Evolutionary conservation across 2,113 vertebrate genomes (phyloP).

Genomic region (Cromileptes altivelis): DNA sequence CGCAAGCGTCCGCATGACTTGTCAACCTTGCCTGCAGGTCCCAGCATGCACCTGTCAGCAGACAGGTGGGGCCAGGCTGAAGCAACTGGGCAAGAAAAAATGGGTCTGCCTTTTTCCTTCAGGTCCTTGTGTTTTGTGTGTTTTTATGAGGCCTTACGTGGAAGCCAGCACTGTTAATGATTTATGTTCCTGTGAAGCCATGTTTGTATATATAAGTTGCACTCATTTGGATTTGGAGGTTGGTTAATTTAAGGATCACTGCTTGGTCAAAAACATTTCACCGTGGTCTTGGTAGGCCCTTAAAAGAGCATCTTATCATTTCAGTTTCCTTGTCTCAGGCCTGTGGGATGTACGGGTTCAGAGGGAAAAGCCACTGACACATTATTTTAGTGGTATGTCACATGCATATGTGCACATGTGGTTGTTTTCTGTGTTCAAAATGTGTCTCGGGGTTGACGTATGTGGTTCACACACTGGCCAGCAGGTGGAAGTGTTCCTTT

Average conservation of each 20-base stretch:
- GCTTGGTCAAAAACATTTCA: slow-evolving; percentile 19
- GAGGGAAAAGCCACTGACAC: slow-evolving; percentile 10
- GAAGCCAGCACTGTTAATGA: slow-evolving; percentile 59
- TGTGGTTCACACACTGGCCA: slow-evolving; percentile 30
- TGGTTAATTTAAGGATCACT: slow-evolving; percentile 25
- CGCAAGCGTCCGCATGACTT: slow-evolving; percentile 45
- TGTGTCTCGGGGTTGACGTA: not conserved
- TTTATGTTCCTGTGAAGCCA: slow-evolving; percentile 36
- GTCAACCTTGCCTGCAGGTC: slow-evolving; percentile 48
- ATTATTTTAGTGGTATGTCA: slow-evolving; percentile 12
- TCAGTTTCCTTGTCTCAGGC: slow-evolving; percentile 32
- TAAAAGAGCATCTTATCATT: not conserved
- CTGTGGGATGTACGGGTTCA: slow-evolving; percentile 24
- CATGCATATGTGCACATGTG: not conserved
- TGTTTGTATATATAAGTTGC: slow-evolving; percentile 53
- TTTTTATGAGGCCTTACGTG: slow-evolving; percentile 66
- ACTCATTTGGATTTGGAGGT: slow-evolving; percentile 37
- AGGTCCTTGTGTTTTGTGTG: slow-evolving; percentile 32
- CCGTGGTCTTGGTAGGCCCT: not conserved
- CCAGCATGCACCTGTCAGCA: slow-evolving; percentile 75
- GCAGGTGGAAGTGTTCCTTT: slow-evolving; percentile 17
- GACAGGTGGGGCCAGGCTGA: not conserved
- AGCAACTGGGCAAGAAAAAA: not conserved
- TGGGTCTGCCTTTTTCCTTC: slow-evolving; percentile 30
- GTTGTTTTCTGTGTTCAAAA: slow-evolving; percentile 16